Conservation (phyloP, 2,888 invertebrate species). For the Tenthredo distinguenda region DNA sequence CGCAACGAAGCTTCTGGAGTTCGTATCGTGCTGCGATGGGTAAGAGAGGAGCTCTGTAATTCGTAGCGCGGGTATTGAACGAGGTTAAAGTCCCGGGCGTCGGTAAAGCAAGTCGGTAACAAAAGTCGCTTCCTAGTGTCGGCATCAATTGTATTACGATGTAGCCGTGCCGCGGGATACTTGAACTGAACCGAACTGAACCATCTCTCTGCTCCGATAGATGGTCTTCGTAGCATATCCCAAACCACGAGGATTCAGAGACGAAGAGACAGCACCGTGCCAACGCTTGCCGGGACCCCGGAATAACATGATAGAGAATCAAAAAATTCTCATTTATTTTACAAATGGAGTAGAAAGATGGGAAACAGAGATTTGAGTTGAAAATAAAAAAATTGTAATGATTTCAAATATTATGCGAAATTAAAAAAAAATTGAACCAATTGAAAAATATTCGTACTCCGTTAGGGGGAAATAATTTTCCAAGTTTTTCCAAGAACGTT, state of each 20-base stretch:
- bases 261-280: neutral
- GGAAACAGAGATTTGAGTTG: neutral
- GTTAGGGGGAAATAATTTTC: neutral
- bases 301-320: neutral
- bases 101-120: constrained; percentile 48
- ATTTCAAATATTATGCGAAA: too few relatives aligned
- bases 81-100: constrained; percentile 18
- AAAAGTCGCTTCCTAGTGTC: constrained; percentile 2
- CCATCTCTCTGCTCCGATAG: constrained; percentile 35
- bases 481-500: neutral
- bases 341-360: neutral
- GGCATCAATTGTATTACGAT: constrained; percentile 23
- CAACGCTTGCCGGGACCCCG: neutral
- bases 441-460: neutral
- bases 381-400: neutral
- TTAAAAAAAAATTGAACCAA: neutral
- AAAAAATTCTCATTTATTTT: neutral
- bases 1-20: constrained; percentile 15
- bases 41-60: constrained; percentile 47
- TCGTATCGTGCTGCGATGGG: constrained; percentile 4
- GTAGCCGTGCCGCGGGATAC: constrained; percentile 1
- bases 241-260: neutral
- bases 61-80: neutral
- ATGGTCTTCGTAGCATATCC: constrained; percentile 12
- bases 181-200: constrained; percentile 11